Percentiles rank a stretch among this genome's conserved stretches.
Conservation (phyloP, 2,888 invertebrate species). For the Thera britannica region DNA sequence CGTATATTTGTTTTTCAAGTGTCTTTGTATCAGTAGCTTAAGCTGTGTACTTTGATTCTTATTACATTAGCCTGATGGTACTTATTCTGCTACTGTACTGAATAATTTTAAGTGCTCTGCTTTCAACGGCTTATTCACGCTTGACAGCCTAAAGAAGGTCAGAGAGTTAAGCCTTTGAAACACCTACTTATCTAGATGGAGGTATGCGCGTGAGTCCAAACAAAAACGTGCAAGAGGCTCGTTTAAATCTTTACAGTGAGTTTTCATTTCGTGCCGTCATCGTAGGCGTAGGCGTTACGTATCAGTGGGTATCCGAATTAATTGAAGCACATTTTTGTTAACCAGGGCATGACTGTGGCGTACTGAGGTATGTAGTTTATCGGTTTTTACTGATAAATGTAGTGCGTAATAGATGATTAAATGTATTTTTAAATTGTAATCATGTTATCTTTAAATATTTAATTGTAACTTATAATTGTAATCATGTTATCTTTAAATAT, state of each 20-base stretch:
- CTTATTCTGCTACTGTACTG: not conserved
- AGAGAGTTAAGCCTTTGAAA: not conserved
- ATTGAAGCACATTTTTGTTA: slow-evolving; percentile 28
- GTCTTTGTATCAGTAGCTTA: too few species aligned
- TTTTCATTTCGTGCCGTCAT: slow-evolving; percentile 17
- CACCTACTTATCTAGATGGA: not conserved
- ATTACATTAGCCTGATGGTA: not conserved
- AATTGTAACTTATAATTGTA: too few species aligned
- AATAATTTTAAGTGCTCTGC: not conserved
- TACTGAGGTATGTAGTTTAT: slow-evolving; percentile 21
- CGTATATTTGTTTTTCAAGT: too few species aligned
- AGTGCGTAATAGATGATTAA: not conserved
- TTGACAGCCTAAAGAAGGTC: not conserved
- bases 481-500: too few species aligned
- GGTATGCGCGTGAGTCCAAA: slow-evolving; percentile 14
- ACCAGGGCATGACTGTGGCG: slow-evolving; percentile 26
- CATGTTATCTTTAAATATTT: too few species aligned
- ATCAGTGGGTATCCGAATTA: slow-evolving; percentile 22
- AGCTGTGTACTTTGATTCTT: too few species aligned
- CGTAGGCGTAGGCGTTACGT: slow-evolving; percentile 18
- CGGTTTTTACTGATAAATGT: slow-evolving; percentile 10
- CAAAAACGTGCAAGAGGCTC: slow-evolving; percentile 12
- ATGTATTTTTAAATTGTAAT: not conserved
- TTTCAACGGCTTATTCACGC: slow-evolving; percentile 1
- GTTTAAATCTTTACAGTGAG: slow-evolving; percentile 34